A percentile compares a stretch with the other conserved stretches of the same genome.
Conservation (phyloP, 2,797 vertebrate genomes). For the Manis pentadactyla region DNA sequence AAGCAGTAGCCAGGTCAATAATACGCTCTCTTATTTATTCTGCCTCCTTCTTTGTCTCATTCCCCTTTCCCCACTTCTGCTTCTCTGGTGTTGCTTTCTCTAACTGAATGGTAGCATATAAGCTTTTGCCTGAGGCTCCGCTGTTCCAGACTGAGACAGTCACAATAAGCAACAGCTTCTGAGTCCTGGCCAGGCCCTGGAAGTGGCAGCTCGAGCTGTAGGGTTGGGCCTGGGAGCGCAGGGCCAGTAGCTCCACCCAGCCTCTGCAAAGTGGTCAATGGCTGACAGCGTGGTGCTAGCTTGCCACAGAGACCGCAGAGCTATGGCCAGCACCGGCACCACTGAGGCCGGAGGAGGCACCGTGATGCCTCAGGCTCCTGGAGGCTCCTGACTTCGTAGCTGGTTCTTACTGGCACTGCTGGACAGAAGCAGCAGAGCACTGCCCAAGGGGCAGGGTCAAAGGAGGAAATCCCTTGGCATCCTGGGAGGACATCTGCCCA, state of each 20-base stretch:
- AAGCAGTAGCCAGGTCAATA: neutral
- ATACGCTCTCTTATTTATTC: neutral
- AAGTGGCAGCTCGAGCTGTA: neutral
- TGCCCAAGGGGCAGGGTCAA: neutral
- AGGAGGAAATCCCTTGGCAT: neutral
- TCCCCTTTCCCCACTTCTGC: neutral
- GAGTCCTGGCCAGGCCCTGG: constrained; percentile 4
- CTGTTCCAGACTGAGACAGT: neutral
- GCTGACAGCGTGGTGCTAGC: neutral
- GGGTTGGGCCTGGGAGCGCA: neutral
- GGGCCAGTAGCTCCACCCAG: neutral
- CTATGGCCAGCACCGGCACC: neutral
- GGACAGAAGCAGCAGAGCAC: neutral
- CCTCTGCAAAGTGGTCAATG: neutral
- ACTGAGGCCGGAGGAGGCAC: neutral
- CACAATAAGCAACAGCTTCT: neutral
- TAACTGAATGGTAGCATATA: neutral
- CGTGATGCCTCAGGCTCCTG: neutral
- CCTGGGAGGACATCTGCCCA: neutral
- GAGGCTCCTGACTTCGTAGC: neutral
- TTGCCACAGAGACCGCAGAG: neutral
- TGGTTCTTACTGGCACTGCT: neutral
- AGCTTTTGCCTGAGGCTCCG: neutral
- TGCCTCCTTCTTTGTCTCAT: neutral
- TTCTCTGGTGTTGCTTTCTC: neutral